phyloP scores from a whole-genome alignment of 2,888 invertebrate species.

The Drosophila nigritarsus region DNA sequence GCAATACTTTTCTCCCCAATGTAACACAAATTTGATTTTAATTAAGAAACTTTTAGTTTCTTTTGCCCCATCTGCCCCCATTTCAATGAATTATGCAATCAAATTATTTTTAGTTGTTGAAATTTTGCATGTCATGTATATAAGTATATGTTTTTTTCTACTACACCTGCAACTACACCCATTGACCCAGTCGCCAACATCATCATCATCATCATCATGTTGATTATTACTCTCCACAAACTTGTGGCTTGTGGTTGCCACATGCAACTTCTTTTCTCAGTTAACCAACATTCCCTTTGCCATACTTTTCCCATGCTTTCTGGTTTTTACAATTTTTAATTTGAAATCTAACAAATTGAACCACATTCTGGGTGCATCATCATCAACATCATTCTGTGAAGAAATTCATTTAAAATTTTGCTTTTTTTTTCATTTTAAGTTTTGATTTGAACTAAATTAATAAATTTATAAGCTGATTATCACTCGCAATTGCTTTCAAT shows the following conservation, averaged over 20 bases:
- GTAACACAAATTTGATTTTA: constrained; percentile 57
- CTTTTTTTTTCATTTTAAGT: neutral
- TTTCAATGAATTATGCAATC: constrained; percentile 18
- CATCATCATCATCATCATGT: constrained; percentile 1
- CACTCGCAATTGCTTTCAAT: neutral
- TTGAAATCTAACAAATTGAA: constrained; percentile 3
- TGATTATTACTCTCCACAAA: neutral
- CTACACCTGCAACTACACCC: constrained; percentile 1
- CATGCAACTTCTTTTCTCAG: constrained; percentile 8
- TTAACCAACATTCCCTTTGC: constrained; percentile 1
- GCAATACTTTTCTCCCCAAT: constrained; percentile 27
- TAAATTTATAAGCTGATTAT: no score
- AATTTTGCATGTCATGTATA: neutral
- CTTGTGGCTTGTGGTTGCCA: constrained; percentile 5
- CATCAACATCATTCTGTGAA: neutral
- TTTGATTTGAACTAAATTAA: neutral
- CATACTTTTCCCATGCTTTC: neutral
- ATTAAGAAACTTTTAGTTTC: constrained; percentile 44
- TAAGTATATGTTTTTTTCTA: neutral
- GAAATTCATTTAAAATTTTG: neutral
- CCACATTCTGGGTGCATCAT: neutral
- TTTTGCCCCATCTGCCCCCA: constrained; percentile 1
- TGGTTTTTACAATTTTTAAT: constrained; percentile 6
- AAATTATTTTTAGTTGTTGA: constrained; percentile 10
- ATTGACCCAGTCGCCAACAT: constrained; percentile 17